A percentile compares a stretch with the other conserved stretches of the same genome.
Evolutionary conservation across 2,113 vertebrate species (phyloP).

Genomic region (Hemicordylus capensis): DNA sequence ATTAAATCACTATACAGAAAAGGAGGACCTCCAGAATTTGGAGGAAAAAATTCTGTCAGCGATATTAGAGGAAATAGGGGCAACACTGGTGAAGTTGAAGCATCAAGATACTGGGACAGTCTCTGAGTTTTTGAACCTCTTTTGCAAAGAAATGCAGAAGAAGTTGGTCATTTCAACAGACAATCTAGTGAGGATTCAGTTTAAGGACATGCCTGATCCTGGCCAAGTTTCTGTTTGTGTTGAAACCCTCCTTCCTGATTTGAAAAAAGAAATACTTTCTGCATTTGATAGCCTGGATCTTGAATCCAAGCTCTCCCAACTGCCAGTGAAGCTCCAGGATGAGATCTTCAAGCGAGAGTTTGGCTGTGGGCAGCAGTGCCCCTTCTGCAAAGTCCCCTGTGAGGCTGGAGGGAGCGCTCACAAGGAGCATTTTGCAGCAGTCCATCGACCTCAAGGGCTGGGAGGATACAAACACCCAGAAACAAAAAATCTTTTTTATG

Average conservation of each 20-base stretch:
- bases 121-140: conserved; percentile 10
- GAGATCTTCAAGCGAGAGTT: conserved; percentile 54
- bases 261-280: not conserved
- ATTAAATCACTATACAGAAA: not conserved
- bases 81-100: not conserved
- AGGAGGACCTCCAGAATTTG: not conserved
- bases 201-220: not conserved
- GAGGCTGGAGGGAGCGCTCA: conserved; percentile 66
- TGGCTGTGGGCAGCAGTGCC: conserved; percentile 78
- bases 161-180: not conserved
- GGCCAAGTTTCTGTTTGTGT: conserved; percentile 5
- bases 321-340: conserved; percentile 21
- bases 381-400: conserved; percentile 74
- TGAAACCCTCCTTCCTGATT: not conserved
- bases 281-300: not conserved
- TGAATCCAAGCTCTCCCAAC: not conserved
- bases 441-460: conserved; percentile 29
- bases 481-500: not conserved
- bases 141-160: conserved; percentile 26
- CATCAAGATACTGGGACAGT: not conserved
- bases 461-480: conserved; percentile 18
- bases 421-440: conserved; percentile 32
- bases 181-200: not conserved
- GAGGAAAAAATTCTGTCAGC: not conserved
- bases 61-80: not conserved